A percentile compares a stretch with the other conserved stretches of the same genome.
Evolutionary conservation across 1,140 invertebrate species (phyloP).

Genomic region (Drosophila busckii): DNA sequence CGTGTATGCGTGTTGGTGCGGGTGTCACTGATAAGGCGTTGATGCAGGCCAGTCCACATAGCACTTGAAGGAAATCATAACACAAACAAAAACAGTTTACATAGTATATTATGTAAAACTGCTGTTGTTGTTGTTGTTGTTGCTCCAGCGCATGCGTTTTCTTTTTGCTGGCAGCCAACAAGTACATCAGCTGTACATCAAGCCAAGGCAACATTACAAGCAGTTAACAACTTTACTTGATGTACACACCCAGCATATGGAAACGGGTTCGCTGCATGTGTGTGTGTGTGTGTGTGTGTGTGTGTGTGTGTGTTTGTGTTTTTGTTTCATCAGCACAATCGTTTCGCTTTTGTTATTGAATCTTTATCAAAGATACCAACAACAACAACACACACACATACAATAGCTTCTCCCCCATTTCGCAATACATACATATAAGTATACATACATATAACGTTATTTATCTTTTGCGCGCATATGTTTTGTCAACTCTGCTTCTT

Average conservation of each 20-base stretch:
- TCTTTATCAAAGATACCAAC: conserved; percentile 46
- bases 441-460: conserved; percentile 14
- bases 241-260: conserved; percentile 57
- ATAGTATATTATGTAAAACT: not conserved
- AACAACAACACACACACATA: conserved; percentile 17
- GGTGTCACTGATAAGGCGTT: conserved; percentile 23
- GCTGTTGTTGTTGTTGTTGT: conserved; percentile 32
- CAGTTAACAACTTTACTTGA: conserved; percentile 31
- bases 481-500: conserved; percentile 22
- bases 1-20: conserved; percentile 1
- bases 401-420: too few relatives aligned
- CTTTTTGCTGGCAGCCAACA: conserved; percentile 47
- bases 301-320: conserved; percentile 44
- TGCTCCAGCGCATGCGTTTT: conserved; percentile 63
- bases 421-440: not conserved
- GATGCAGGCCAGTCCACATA: conserved; percentile 13
- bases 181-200: conserved; percentile 52
- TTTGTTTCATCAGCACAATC: too few relatives aligned
- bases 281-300: conserved; percentile 20
- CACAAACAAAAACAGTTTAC: conserved; percentile 48
- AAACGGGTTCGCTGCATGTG: conserved; percentile 53
- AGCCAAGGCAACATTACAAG: conserved; percentile 57
- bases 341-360: conserved; percentile 62
- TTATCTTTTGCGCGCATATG: conserved; percentile 47
- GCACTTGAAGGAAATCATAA: conserved; percentile 15